A percentile compares a stretch with the other conserved stretches of the same genome.
These are phyloP conservation scores for Strongylocentrotus purpuratus DNA, from an alignment of 35 echinoderm and acorn worm species.

Conservation along the genomic window DNA sequence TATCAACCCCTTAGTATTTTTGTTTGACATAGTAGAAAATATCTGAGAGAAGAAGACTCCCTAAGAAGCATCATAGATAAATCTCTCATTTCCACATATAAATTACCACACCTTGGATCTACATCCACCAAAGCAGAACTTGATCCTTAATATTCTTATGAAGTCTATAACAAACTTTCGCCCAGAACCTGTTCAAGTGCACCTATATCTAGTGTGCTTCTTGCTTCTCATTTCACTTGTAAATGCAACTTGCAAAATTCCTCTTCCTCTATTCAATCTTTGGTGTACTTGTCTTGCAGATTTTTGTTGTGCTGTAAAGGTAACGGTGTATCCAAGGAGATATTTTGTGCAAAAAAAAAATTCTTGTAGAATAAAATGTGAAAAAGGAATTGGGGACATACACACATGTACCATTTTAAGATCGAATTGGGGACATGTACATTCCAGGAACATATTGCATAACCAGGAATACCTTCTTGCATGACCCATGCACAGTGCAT, in stretches of 20 bases:
- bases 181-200: not conserved
- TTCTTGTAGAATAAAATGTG: not conserved
- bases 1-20: no score
- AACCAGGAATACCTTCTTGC: conserved; percentile 4
- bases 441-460: conserved; percentile 10
- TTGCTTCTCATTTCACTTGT: not conserved
- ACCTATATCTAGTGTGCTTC: not conserved
- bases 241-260: no score
- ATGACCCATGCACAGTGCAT: conserved; percentile 33
- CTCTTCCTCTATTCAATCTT: not conserved
- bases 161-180: no score
- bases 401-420: not conserved
- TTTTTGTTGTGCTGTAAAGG: not conserved
- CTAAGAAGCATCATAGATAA: no score
- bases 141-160: no score
- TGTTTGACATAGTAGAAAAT: no score
- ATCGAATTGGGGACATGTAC: not conserved
- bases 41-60: no score
- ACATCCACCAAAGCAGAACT: no score
- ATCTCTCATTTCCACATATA: no score
- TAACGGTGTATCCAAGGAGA: not conserved
- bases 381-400: not conserved
- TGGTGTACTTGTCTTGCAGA: not conserved
- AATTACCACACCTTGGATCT: no score
- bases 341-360: not conserved